Conservation (phyloP, 1,140 invertebrate species). For the Drosophila kurseongensis region DNA sequence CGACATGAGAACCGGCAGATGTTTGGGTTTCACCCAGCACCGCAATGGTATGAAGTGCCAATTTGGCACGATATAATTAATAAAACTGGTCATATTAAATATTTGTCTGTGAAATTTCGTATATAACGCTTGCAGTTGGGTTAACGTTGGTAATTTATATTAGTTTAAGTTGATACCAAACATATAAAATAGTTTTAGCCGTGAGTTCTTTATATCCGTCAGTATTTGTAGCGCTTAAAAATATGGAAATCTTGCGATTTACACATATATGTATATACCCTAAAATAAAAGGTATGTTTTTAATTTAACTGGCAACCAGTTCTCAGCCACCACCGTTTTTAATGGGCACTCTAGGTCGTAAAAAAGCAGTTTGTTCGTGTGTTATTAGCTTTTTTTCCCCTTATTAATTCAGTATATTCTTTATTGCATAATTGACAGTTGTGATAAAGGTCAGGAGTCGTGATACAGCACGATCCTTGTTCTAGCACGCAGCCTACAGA, state of each 20-base stretch:
- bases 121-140: not conserved
- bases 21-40: not conserved
- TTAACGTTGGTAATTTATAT: too few relatives aligned
- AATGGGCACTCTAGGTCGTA: not conserved
- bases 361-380: constrained; percentile 2
- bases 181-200: too few relatives aligned
- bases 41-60: not conserved
- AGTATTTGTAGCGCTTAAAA: too few relatives aligned
- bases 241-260: too few relatives aligned
- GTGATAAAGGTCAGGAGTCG: constrained; percentile 60
- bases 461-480: constrained; percentile 14
- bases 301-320: too few relatives aligned
- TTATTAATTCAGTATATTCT: constrained; percentile 70
- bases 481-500: constrained; percentile 8
- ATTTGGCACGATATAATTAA: constrained; percentile 10
- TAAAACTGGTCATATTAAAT: constrained; percentile 8
- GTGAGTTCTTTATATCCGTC: too few relatives aligned
- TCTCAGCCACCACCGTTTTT: not conserved
- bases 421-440: constrained; percentile 77
- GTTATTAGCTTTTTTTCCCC: constrained; percentile 14
- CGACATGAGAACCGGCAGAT: constrained; percentile 30
- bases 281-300: too few relatives aligned
- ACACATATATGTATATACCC: too few relatives aligned
- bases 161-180: too few relatives aligned
- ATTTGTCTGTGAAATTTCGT: constrained; percentile 2